Base-by-base conservation (phyloP, 2,888 invertebrate species). In the Desoria tigrina region DNA sequence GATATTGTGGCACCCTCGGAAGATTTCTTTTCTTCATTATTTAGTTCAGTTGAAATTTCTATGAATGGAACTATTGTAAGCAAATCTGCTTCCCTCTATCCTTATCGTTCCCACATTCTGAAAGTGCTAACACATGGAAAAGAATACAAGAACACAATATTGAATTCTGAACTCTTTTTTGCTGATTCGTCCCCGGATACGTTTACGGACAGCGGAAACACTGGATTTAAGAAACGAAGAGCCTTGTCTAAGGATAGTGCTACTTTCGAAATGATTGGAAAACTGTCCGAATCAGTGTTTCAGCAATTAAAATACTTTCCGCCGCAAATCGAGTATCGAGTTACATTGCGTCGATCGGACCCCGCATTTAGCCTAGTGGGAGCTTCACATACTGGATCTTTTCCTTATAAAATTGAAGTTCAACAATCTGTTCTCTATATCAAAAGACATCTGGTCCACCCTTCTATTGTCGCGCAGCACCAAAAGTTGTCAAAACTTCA, bases 321-420 rank as follows among this genome's bases (percentile, higher is more conserved):
- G 4, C 45, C 45, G 4, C 6, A 6, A 21, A 21, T 45, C 6
- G 4, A 16, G n/a, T 18, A 11, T 16, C 45, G 45, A 18, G 16
- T 45, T 6, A 18, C 21, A 6, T 6, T 45, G 6, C 6, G 45
- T 6, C 6, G 45, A 16, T 18, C n/a, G 6, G 45, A 45, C n/a
- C 45, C 45, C 6, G 45, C 45, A 45, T 45, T 45, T 21, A n/a
- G 9, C 16, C 21, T 45, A 6, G 16, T 16, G 6, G 45, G 45
- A 9, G 21, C 16, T 11, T 6, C 16, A 21, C 6, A 11, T 39
- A 11, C 39, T 39, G 39, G 39, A 16, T 9, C 6, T 45, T 45
- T 45, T 45, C 45, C 45, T 6, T 45, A 45, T n/a, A 45, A 45
- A 45, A 45, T 45, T 45, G 9, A 45, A 45, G 4, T 45, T 11